phyloP scores from a whole-genome alignment of 2,797 vertebrate genomes.

The Merluccius polli region DNA sequence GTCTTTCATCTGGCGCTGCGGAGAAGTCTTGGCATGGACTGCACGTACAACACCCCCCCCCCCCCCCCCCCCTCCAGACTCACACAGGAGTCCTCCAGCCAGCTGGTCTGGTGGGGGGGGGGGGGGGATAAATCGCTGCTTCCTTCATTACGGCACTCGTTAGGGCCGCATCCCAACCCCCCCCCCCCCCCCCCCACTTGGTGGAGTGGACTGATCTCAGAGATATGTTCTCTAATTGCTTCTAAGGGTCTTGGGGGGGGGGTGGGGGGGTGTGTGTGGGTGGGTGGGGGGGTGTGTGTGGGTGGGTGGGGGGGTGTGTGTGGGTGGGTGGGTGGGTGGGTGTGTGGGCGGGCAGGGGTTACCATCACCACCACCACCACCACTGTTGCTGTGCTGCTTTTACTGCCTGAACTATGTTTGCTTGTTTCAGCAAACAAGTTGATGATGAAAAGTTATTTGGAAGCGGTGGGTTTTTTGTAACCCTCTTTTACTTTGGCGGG shows the following conservation, averaged over 20 bases:
- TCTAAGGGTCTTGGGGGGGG: conserved; percentile 58
- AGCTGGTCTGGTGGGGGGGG: conserved; percentile 28
- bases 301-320: not conserved
- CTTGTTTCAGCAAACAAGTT: conserved; percentile 37
- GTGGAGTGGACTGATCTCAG: conserved; percentile 57
- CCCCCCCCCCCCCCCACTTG: conserved; percentile 55
- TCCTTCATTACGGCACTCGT: conserved; percentile 56
- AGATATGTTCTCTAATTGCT: conserved; percentile 65
- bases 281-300: conserved; percentile 16
- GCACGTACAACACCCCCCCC: too few relatives aligned
- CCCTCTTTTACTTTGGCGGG: too few relatives aligned
- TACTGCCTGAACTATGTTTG: not conserved
- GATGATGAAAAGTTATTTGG: conserved; percentile 19
- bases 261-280: conserved; percentile 38
- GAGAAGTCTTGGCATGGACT: too few relatives aligned
- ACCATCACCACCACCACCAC: not conserved
- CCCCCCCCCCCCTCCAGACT: too few relatives aligned
- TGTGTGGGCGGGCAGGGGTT: not conserved
- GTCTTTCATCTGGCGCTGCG: too few relatives aligned
- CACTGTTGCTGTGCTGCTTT: not conserved
- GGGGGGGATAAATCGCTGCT: conserved; percentile 46
- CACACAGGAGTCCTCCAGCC: too few relatives aligned
- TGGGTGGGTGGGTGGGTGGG: not conserved
- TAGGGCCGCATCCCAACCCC: conserved; percentile 19
- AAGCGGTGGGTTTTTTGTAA: not conserved